Base-by-base conservation (phyloP, 2,888 invertebrate species). In the Anagyrus pseudococci region DNA sequence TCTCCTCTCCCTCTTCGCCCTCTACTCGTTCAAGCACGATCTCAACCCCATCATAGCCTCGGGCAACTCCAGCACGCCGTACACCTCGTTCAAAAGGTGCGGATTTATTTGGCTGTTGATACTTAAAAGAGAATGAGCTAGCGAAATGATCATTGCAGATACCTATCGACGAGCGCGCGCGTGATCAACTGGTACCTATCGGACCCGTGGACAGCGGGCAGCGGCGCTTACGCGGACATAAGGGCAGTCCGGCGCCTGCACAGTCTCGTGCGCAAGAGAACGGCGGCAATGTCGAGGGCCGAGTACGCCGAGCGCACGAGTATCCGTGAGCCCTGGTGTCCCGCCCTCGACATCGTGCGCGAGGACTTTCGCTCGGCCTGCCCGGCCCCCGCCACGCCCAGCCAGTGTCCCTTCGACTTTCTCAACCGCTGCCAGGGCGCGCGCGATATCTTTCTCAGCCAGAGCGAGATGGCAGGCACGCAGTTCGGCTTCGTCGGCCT, bases 401-500 rank as follows among this genome's bases (percentile, higher is more conserved):
- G 70, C 17, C 71, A 73, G 54, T 75, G 74, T 62, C 74, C 74
- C 2, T 72, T 68, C 48, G 6, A 25, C 0, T 29, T 61, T 0
- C 1, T 56, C 6, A 23, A 43, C 19, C 26, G 63, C 3, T n/a
- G 44, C 10, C 40, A 29, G 1, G 10, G 25, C 8, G 3, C 50
- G 3, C 55, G 4, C 22, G 40, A 19, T 46, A 63, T 6, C 54
- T 52, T 22, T 25, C 59, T 86, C 4, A 83, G 81, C 59, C 86
- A 86, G 68, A 78, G 78, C 33, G 84, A 85, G 66, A 85, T 86
- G 86, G 75, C 80, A 0, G 47, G 80, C 2, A 85, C 85, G 0
- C 85, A 85, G 68, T 82, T 83, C 70, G 84, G 83, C 0, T 85
- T 86, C 70, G 75, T 85, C 25, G 84, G 84, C 0, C 67, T 83